Evolutionary conservation across 1,140 invertebrate genomes (phyloP), one percentile per base, ranked within the genome.

Genomic region (Formica selysi): DNA sequence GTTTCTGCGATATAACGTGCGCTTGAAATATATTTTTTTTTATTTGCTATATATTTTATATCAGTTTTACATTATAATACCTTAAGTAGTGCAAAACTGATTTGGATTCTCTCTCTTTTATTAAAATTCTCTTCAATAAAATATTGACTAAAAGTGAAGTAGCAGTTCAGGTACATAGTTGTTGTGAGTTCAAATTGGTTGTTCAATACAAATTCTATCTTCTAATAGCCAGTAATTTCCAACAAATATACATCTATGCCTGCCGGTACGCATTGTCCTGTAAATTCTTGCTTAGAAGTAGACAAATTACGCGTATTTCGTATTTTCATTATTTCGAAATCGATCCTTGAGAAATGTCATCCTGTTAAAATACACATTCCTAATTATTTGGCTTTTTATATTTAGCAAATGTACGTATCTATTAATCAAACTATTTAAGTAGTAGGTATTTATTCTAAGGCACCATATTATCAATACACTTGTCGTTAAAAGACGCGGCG

Each of bases 331-430:
- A 64, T 64, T 32, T 64, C 3, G 5, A 64, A 32, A 64, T 64
- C 48, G 48, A 51, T 19, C 16, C 48, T 51, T 64, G 11, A 64
- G 16, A 64, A 64, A 64, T 64, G 13, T 64, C 7, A 16, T 7
- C 13, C 54, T 22, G 10, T 22, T n/a, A 22, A 22, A 59, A 19
- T 51, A 51, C 48, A 19, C 48, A 51, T 59, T 59, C n/a, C n/a
- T 59, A n/a, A 59, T 59, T 22, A n/a, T 59, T 59, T 59, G 54
- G 54, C 54, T 59, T 59, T 22, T n/a, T 59, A n/a, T 59, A n/a
- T 22, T 7, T 64, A 32, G 16, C 6, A 16, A 4, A 64, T 26
- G 13, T 64, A 64, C 16, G 29, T 64, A 36, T 64, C 29, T 64
- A 36, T 29, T 16, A 32, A 32, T 62, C 59, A 59, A 22, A 59